These are phyloP conservation scores for Phallusia fumigata DNA, from an alignment of 23 tunicate genomes.

Conservation along the genomic window DNA sequence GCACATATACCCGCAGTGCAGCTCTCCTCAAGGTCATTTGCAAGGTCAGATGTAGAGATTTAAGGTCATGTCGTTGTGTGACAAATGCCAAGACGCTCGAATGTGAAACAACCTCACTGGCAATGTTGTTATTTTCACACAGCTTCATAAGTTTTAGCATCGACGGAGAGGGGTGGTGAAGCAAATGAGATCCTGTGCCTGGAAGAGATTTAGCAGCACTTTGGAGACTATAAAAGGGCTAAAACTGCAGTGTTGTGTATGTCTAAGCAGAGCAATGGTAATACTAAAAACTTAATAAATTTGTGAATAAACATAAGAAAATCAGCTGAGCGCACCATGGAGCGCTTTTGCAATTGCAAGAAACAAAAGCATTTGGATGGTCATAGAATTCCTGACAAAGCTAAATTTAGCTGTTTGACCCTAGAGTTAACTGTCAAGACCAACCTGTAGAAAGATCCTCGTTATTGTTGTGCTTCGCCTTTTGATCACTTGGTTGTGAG, in stretches of 20 bases:
- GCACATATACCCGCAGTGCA: slow-evolving; percentile 55
- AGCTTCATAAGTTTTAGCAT: slow-evolving; percentile 58
- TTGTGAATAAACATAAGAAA: no score
- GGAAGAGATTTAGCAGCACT: no score
- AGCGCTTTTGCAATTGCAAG: no score
- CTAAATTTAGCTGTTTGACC: no score
- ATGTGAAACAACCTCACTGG: slow-evolving; percentile 42
- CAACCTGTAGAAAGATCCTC: not conserved
- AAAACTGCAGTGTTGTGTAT: no score
- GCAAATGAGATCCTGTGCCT: slow-evolving; percentile 40
- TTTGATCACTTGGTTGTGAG: slow-evolving; percentile 22
- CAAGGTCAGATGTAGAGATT: slow-evolving; percentile 53
- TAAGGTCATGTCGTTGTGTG: slow-evolving; percentile 64
- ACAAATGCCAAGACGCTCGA: slow-evolving; percentile 54
- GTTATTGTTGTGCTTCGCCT: not conserved
- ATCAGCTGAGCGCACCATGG: no score
- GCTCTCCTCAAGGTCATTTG: slow-evolving; percentile 61
- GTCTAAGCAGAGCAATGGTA: no score
- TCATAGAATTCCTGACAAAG: no score
- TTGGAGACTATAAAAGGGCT: no score
- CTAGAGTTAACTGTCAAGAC: no score
- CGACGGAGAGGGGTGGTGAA: slow-evolving; percentile 52
- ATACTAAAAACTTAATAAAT: no score
- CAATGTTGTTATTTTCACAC: slow-evolving; percentile 57
- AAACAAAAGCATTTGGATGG: no score